A percentile compares a stretch with the other conserved stretches of the same genome.
Evolutionary conservation across 2,797 vertebrate genomes (phyloP).

Genomic region (Channallabes apus): DNA sequence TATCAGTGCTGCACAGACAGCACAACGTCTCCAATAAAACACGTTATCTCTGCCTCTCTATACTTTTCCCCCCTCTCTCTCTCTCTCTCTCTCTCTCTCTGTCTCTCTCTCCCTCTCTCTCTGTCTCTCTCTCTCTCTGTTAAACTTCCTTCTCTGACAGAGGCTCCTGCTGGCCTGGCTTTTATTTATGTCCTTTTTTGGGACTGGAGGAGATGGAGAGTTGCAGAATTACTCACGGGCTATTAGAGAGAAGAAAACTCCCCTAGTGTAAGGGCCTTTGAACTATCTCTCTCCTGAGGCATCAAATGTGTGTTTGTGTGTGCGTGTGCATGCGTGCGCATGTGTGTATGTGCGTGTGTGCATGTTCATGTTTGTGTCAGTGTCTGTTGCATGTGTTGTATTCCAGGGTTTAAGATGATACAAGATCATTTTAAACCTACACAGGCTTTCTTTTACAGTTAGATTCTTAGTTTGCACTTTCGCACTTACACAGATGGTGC

Average conservation of each 20-base stretch:
- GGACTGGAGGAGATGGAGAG: slow-evolving; percentile 56
- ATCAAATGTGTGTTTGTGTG: slow-evolving; percentile 17
- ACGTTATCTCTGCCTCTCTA: slow-evolving; percentile 6
- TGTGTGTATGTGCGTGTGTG: background rate
- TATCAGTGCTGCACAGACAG: slow-evolving; percentile 16
- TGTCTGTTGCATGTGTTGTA: too few relatives aligned
- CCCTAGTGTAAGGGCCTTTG: slow-evolving; percentile 28
- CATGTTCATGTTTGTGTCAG: too few relatives aligned
- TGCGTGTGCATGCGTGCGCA: background rate
- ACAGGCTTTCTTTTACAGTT: background rate
- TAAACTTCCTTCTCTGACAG: slow-evolving; percentile 49
- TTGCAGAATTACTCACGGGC: slow-evolving; percentile 42
- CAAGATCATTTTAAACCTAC: too few relatives aligned
- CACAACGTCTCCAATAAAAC: slow-evolving; percentile 28
- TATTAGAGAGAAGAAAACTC: slow-evolving; percentile 43
- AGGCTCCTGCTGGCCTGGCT: slow-evolving; percentile 40
- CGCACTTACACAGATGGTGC: background rate
- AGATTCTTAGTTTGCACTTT: background rate
- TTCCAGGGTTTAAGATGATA: background rate
- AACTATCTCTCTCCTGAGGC: slow-evolving; percentile 30
- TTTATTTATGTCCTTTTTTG: slow-evolving; percentile 64
- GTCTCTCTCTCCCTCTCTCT: slow-evolving; percentile 34
- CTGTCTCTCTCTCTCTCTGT: slow-evolving; percentile 23
- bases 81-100: slow-evolving; percentile 22
- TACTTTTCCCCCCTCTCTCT: slow-evolving; percentile 24